phyloP scores from a whole-genome alignment of 2,113 vertebrate species.

The Paracanthobrama guichenoti region DNA sequence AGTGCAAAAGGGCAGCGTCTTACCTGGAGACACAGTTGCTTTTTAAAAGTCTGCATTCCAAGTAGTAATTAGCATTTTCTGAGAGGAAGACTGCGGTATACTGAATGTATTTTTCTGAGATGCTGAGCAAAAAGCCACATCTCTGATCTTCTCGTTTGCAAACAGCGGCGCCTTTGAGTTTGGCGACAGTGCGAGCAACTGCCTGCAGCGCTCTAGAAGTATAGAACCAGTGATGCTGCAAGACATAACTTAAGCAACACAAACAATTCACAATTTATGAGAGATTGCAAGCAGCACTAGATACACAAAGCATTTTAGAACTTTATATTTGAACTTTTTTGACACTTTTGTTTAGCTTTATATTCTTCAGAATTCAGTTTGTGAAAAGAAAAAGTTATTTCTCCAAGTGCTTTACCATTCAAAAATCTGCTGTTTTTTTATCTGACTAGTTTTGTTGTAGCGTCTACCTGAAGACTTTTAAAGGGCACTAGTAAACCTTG shows the following conservation, averaged over 20 bases:
- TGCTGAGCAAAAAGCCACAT: neutral
- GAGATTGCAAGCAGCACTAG: neutral
- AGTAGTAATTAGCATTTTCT: slow-evolving; percentile 21
- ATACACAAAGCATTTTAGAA: neutral
- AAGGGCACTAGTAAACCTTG: neutral
- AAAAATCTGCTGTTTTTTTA: neutral
- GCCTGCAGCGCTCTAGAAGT: neutral
- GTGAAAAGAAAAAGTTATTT: neutral
- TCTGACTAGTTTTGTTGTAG: neutral
- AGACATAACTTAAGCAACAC: neutral
- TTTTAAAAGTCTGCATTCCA: slow-evolving; percentile 15
- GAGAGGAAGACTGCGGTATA: too few species aligned
- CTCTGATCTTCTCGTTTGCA: slow-evolving; percentile 17
- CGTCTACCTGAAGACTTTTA: neutral
- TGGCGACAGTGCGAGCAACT: neutral
- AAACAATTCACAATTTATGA: slow-evolving; percentile 5
- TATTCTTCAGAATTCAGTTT: neutral
- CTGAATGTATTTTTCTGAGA: neutral
- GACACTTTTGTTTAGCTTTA: neutral
- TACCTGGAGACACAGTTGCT: slow-evolving; percentile 9
- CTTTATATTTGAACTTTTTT: neutral
- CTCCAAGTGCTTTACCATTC: neutral
- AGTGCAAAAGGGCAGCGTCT: neutral
- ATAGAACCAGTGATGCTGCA: neutral
- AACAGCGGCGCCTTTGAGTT: slow-evolving; percentile 6